Base-by-base conservation (phyloP, 2,888 invertebrate genomes). In the Pachycephus smyrnensis region DNA sequence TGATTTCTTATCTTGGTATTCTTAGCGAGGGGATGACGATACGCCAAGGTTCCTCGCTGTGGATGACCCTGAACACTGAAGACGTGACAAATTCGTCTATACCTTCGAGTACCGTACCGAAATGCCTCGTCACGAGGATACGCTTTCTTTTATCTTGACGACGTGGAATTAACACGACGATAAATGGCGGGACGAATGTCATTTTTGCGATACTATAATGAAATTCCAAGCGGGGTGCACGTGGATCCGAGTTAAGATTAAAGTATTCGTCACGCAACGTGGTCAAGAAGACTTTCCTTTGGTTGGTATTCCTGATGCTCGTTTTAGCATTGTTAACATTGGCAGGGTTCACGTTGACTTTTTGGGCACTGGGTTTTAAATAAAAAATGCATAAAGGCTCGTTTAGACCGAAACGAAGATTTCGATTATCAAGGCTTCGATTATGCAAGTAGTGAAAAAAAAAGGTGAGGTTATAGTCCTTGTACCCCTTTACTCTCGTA, bases 141-240 rank as follows among this genome's bases (percentile, higher is more conserved):
- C 55, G 55, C 55, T 55, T 55, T 55, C 55, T 55, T 55, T 55
- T 23, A 55, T 55, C 55, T 15, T 9, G 33, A n/a, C 71, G 35
- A 55, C 36, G 73, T 11, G 71, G 75, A 73, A 73, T 75, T 76
- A 74, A 79, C 74, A 35, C 31, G 73, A 73, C 40, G 74, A 74
- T 79, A 76, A 79, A 40, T 69, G 55, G n/a, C 73, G 73, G 23
- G 78, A 78, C 55, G 69, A 79, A 76, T 73, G 76, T 76, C 74
- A 71, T 75, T 79, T 80, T 73, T 80, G 77, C 77, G 75, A 79
- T 82, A 82, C 80, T 23, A 55, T 55, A 55, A 55, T 55, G 55
- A 55, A 55, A 55, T 55, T 55, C 55, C 55, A 55, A 55, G 55
- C 55, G 55, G 55, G 55, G 55, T 55, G 55, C 55, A 23, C 55